Base-by-base conservation (phyloP, 64 coral and sea anemone genomes). In the Montipora sp. region DNA sequence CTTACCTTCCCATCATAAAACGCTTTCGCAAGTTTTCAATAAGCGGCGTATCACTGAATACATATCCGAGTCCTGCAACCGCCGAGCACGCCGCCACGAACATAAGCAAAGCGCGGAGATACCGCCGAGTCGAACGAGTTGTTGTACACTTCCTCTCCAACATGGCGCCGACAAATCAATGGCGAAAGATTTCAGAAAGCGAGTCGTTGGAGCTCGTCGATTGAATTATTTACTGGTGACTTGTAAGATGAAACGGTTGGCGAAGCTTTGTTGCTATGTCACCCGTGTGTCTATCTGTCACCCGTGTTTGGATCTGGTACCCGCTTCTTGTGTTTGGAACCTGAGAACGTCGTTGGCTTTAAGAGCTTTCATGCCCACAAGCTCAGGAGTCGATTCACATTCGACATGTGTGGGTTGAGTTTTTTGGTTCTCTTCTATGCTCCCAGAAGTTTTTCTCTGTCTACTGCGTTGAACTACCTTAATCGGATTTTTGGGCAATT, bases 1-100 rank as follows among this genome's bases (percentile, higher is more conserved):
- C 78, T 55, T 98, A 98, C 95, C 95, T 94, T 91, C 95, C 95
- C 95, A 98, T 98, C 95, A 98, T 98, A 79, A 98, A 98, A 3
- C 95, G 84, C 61, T 82, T 94, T 13, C 69, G 59, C 18, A 98
- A 24, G 44, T 94, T 61, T 55, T 77, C 87, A 15, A 98, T 13
- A 22, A 85, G 71, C 13, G 89, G 76, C 51, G 89, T 78, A 53
- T 94, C 84, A 18, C 85, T 90, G 81, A 98, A 98, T 3, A 92
- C 50, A n/a, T 89, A 94, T 2, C 92, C 92, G 1, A 92, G 24
- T 27, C 83, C 95, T 18, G 94, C 24, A 4, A 89, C 76, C 14
- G 94, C 77, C 11, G 70, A 72, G 12, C 92, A 83, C 77, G 88
- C 50, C 27, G 50, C 89, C 69, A 89, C 71, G 36, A 73, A 65